Evolutionary conservation across 2,797 vertebrate species (phyloP), one percentile per base, ranked within the genome.

Genomic region (Crenuchus spilurus): DNA sequence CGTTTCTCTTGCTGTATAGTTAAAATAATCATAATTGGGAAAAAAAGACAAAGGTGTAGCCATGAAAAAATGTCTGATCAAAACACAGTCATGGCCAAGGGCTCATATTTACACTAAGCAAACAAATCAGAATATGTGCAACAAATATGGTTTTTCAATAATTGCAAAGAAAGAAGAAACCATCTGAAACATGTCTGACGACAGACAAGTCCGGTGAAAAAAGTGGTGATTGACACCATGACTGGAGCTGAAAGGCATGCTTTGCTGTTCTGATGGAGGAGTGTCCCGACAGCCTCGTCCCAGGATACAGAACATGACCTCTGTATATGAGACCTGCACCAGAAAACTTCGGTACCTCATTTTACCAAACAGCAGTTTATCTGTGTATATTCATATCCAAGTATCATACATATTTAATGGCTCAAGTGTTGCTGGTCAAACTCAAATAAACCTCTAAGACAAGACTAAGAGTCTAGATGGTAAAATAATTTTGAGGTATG

Each of bases 1-100:
- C 65, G 69, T 84, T 75, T 26, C 51, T 84, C 64, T 77, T 77
- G 77, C 67, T 49, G 83, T 81, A 55, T 30, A 37, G 74, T 48
- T 48, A n/a, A 69, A 76, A 75, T 51, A 39, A 58, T 42, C 72
- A 22, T n/a, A 78, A 51, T 52, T 51, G 2, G 48, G 64, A 49
- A 37, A 6, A 26, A 22, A 64, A 1, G 26, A 22, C 16, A 6
- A 55, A 30, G 7, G 60, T 14, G 11, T 8, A 28, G 16, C 61
- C n/a, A 14, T 64, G 26, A 46, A 64, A 64, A 44, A 44, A 44
- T 64, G 41, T 63, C 57, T 61, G 37, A 24, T 63, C 22, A 63
- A 44, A 63, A 10, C 57, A 41, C 11, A 39, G 11, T 31, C 35
- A 61, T 44, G 24, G 60, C 39, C 49, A 30, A 49, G 62, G 52